These are phyloP conservation scores for Liopterus haemorrhoidalis DNA, from an alignment of 2,888 invertebrate genomes.

Conservation along the genomic window DNA sequence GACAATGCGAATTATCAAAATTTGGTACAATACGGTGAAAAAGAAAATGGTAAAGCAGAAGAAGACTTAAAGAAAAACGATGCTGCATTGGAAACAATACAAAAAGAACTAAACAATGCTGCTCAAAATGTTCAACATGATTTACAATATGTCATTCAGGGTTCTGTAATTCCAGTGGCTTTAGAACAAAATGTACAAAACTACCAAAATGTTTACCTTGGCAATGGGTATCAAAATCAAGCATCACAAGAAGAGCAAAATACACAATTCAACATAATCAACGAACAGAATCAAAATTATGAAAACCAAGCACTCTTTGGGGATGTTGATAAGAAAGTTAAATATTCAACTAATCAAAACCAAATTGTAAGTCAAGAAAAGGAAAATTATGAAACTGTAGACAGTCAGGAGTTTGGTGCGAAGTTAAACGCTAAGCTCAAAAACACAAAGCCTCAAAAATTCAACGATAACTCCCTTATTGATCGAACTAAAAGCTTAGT, in stretches of 20 bases:
- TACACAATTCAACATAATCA: slow-evolving; percentile 5
- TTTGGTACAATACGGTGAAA: too few relatives aligned
- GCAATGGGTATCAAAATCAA: too few relatives aligned
- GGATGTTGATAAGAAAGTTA: slow-evolving; percentile 14
- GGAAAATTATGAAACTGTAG: background rate
- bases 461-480: slow-evolving; percentile 46
- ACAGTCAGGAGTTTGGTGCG: slow-evolving; percentile 38
- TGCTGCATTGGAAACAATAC: too few relatives aligned
- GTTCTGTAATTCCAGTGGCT: too few relatives aligned
- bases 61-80: too few relatives aligned
- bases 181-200: too few relatives aligned
- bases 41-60: too few relatives aligned
- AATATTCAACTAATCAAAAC: slow-evolving; percentile 13
- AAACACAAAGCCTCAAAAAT: background rate
- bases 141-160: too few relatives aligned
- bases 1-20: too few relatives aligned
- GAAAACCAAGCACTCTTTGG: slow-evolving; percentile 14
- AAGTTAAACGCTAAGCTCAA: slow-evolving; percentile 34
- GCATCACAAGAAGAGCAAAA: background rate
- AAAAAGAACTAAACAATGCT: too few relatives aligned
- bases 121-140: too few relatives aligned
- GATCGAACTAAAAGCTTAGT: slow-evolving; percentile 57
- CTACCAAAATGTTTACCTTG: too few relatives aligned
- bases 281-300: slow-evolving; percentile 8
- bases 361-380: slow-evolving; percentile 1